Conservation (phyloP, 2,113 vertebrate species). For the Daboia siamensis region DNA sequence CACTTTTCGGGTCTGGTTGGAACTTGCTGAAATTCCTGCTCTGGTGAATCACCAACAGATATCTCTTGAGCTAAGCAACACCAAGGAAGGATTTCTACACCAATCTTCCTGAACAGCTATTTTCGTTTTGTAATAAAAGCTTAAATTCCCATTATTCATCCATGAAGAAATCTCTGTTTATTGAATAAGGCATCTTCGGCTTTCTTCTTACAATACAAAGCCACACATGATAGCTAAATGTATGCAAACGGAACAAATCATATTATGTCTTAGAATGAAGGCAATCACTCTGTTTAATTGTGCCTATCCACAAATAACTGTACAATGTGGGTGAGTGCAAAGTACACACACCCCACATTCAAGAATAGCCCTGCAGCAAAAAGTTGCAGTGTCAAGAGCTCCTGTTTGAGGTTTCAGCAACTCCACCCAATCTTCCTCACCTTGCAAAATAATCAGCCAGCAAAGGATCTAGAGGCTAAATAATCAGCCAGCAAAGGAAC, state of each 20-base stretch:
- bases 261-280: neutral
- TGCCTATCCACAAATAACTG: neutral
- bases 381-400: neutral
- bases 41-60: neutral
- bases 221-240: neutral
- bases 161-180: neutral
- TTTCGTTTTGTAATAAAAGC: neutral
- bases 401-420: neutral
- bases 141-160: neutral
- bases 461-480: neutral
- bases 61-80: neutral
- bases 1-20: neutral
- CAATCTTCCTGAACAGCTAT: neutral
- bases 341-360: neutral
- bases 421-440: neutral
- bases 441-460: neutral
- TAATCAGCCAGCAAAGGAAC: no score
- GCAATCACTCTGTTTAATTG: neutral
- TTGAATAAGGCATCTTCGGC: neutral
- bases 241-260: neutral
- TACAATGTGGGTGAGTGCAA: neutral
- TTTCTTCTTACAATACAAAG: neutral
- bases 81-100: neutral
- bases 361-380: neutral
- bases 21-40: neutral